These are phyloP conservation scores for Thomomys bottae DNA, from an alignment of 2,113 vertebrate genomes.

Conservation along the genomic window DNA sequence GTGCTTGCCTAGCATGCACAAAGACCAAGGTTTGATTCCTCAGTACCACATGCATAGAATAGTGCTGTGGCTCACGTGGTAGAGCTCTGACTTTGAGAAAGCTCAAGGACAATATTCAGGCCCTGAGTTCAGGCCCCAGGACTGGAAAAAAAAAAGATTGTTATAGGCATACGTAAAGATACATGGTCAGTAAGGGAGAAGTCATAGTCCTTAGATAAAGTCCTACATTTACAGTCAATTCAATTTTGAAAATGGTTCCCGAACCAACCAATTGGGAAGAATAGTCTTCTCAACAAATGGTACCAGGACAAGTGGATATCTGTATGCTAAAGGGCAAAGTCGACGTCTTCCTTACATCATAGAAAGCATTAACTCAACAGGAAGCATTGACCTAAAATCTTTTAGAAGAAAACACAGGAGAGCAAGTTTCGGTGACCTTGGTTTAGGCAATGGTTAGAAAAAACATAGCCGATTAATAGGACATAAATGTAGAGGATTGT, in stretches of 20 bases:
- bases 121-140: too few species aligned
- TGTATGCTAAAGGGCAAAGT: background rate
- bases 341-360: background rate
- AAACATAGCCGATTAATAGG: background rate
- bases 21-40: too few species aligned
- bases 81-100: too few species aligned
- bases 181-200: background rate
- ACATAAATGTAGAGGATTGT: too few species aligned
- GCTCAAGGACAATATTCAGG: too few species aligned
- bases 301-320: background rate
- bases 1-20: too few species aligned
- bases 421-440: background rate
- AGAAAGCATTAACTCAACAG: background rate
- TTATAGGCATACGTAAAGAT: background rate
- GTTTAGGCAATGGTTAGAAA: background rate
- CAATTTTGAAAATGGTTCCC: constrained; percentile 6
- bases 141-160: too few species aligned
- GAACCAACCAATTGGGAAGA: background rate
- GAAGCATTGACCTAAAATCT: background rate
- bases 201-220: background rate
- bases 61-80: too few species aligned
- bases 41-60: too few species aligned
- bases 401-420: background rate
- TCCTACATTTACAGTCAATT: background rate
- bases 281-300: background rate